These are phyloP conservation scores for Tetragonisca angustula DNA, from an alignment of 2,888 invertebrate genomes.

Conservation along the genomic window DNA sequence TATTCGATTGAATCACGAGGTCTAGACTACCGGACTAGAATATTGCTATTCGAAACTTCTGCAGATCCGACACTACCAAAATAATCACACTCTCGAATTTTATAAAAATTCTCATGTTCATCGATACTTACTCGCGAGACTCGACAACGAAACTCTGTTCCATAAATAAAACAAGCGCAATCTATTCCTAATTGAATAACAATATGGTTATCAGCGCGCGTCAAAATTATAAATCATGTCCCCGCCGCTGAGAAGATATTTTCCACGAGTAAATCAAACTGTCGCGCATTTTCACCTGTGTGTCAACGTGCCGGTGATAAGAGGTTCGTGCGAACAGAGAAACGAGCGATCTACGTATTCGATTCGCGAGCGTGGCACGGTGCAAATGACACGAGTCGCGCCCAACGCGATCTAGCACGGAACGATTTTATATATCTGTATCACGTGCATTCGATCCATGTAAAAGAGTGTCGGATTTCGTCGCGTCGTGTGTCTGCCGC, in stretches of 20 bases:
- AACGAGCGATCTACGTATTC: not conserved
- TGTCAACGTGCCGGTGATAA: not conserved
- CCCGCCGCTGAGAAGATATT: not conserved
- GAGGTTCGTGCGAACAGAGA: not conserved
- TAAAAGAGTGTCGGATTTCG: constrained; percentile 33
- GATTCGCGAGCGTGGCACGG: not conserved
- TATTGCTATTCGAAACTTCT: too few relatives aligned
- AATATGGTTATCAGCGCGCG: too few relatives aligned
- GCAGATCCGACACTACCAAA: too few relatives aligned
- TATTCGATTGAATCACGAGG: too few relatives aligned
- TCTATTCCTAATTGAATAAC: too few relatives aligned
- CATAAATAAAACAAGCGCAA: too few relatives aligned
- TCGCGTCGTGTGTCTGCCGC: not conserved
- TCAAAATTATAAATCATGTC: too few relatives aligned
- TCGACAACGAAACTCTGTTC: too few relatives aligned
- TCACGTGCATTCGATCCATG: constrained; percentile 36
- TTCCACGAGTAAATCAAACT: not conserved
- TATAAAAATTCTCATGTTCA: too few relatives aligned
- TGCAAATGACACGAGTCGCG: not conserved
- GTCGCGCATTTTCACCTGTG: not conserved
- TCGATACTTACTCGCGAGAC: too few relatives aligned
- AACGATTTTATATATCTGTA: constrained; percentile 20
- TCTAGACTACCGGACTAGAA: too few relatives aligned
- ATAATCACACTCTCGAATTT: too few relatives aligned
- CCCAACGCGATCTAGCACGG: not conserved